These are phyloP conservation scores for Momotus momota DNA, from an alignment of 2,797 vertebrate species.

Conservation along the genomic window DNA sequence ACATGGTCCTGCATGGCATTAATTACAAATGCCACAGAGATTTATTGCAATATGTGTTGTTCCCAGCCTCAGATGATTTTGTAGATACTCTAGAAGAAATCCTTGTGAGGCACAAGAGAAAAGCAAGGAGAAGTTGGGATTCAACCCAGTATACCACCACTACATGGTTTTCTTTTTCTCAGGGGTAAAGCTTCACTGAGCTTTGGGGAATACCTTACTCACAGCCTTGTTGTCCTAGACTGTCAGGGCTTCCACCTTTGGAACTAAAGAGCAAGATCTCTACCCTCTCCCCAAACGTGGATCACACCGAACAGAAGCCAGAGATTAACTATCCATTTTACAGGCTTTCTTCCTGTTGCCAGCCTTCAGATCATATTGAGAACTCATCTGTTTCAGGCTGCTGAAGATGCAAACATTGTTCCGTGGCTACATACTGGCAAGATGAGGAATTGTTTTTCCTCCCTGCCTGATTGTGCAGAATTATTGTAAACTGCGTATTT, in stretches of 20 bases:
- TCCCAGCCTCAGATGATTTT: neutral
- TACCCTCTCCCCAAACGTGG: neutral
- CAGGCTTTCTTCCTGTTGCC: neutral
- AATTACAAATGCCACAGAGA: neutral
- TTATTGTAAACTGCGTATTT: neutral
- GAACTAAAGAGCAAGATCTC: neutral
- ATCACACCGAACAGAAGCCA: neutral
- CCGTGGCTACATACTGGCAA: neutral
- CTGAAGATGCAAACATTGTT: constrained; percentile 3
- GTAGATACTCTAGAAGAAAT: neutral
- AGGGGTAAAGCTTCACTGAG: neutral
- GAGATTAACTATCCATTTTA: neutral
- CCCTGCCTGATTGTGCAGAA: neutral
- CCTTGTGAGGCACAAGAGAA: neutral
- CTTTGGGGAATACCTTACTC: neutral
- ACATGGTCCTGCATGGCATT: neutral
- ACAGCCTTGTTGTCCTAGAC: neutral
- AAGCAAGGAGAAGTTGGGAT: neutral
- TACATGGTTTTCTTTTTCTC: neutral
- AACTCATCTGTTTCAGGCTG: constrained; percentile 22
- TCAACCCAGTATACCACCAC: neutral
- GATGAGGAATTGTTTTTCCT: neutral
- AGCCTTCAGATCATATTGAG: neutral
- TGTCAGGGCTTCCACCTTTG: neutral
- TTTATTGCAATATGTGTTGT: accelerated